phyloP scores from a whole-genome alignment of 2,888 invertebrate species.

The Drosophila subquinaria region DNA sequence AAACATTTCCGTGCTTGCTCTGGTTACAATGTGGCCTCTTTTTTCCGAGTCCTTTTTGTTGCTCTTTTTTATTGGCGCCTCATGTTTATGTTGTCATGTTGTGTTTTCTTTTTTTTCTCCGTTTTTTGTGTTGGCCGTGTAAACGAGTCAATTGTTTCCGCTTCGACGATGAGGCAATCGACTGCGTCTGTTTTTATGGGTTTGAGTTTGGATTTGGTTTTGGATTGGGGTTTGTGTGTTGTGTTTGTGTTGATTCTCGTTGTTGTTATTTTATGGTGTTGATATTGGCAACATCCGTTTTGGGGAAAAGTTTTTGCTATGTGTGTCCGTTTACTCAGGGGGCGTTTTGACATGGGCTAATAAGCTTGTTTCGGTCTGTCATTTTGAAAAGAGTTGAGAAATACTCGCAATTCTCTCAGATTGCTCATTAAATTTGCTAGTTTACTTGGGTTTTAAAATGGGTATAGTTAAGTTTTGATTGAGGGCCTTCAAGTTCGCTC shows the following conservation, averaged over 20 bases:
- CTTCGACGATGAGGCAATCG: conserved; percentile 77
- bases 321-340: conserved; percentile 17
- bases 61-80: conserved; percentile 64
- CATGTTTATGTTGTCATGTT: conserved; percentile 75
- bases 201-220: conserved; percentile 41
- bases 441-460: conserved; percentile 1
- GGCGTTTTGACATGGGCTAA: conserved; percentile 77
- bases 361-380: conserved; percentile 69
- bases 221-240: conserved; percentile 39
- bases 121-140: conserved; percentile 52
- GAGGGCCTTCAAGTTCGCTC: not conserved
- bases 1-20: conserved; percentile 28
- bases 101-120: conserved; percentile 42
- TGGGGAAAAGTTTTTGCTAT: conserved; percentile 13
- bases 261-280: conserved; percentile 61
- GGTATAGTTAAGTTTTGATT: conserved; percentile 14
- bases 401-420: conserved; percentile 19
- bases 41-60: conserved; percentile 37
- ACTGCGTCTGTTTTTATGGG: conserved; percentile 75
- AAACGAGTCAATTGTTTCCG: conserved; percentile 81
- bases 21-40: conserved; percentile 45
- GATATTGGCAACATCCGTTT: conserved; percentile 73
- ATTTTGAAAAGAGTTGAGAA: conserved; percentile 47
- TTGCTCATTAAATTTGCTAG: conserved; percentile 30
- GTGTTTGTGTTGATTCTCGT: conserved; percentile 34